phyloP scores from a whole-genome alignment of 2,113 vertebrate species.

The Cinclus cinclus region DNA sequence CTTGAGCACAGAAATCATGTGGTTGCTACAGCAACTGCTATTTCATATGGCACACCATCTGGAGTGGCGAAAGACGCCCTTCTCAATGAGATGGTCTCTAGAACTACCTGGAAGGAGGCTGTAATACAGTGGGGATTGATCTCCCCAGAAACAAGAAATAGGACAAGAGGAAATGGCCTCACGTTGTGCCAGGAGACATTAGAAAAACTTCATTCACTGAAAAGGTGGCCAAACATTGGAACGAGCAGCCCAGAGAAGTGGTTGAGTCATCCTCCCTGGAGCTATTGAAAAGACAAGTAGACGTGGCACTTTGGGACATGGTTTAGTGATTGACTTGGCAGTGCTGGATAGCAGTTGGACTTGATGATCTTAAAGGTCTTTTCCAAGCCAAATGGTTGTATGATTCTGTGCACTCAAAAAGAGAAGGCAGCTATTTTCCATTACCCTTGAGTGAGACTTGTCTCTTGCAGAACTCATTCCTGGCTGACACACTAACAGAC shows the following conservation, averaged over 20 bases:
- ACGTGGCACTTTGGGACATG: rapidly evolving
- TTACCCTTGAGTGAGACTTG: not conserved
- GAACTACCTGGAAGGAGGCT: not conserved
- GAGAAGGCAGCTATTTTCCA: not conserved
- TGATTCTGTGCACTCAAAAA: not conserved
- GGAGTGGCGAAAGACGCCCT: not conserved
- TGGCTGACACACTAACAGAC: not conserved
- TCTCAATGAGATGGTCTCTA: not conserved
- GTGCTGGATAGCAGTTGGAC: not conserved
- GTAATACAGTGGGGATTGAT: no score
- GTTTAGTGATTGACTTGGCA: not conserved
- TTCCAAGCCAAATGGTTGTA: not conserved
- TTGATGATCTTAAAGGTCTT: not conserved
- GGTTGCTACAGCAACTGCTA: not conserved
- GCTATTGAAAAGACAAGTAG: not conserved
- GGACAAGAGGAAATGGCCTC: not conserved
- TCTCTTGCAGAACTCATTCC: not conserved
- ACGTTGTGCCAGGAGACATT: not conserved
- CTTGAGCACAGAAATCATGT: not conserved
- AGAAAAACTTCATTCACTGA: not conserved
- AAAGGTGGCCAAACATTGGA: not conserved
- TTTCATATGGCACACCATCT: not conserved
- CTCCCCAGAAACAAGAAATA: not conserved
- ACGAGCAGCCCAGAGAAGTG: not conserved
- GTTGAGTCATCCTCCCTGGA: not conserved